Evolutionary conservation across 2,888 invertebrate species (phyloP).

Genomic region (Rhopalosiphum nymphaeae): DNA sequence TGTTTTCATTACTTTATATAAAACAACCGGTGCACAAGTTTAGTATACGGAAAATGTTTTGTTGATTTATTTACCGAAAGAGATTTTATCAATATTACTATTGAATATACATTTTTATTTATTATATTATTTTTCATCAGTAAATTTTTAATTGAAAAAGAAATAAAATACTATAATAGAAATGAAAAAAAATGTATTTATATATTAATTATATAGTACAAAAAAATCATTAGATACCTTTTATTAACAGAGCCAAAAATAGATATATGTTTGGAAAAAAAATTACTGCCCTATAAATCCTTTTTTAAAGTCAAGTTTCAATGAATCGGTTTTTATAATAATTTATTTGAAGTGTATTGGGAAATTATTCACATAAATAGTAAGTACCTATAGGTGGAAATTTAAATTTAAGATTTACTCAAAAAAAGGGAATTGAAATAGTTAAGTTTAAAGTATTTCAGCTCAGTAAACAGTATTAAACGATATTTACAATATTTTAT

Average conservation of each 20-base stretch:
- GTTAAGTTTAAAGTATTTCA: not conserved
- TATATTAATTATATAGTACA: not conserved
- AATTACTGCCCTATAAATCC: not conserved
- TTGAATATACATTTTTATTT: not conserved
- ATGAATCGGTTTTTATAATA: not conserved
- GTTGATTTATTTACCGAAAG: not conserved
- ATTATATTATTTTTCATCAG: not conserved
- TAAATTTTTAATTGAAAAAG: not conserved
- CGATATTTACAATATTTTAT: too few relatives aligned
- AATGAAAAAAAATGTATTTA: not conserved
- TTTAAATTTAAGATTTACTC: not conserved
- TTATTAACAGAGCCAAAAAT: not conserved
- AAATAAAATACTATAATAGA: not conserved
- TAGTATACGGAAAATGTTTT: not conserved
- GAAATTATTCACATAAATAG: not conserved
- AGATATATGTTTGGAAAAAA: not conserved
- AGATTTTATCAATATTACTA: not conserved
- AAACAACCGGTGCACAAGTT: not conserved
- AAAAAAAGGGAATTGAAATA: not conserved
- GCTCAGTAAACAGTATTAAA: not conserved
- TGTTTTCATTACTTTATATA: not conserved
- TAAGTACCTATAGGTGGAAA: not conserved
- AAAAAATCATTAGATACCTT: not conserved
- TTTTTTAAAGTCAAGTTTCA: not conserved
- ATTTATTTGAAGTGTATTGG: not conserved